These are phyloP conservation scores for Pyrgilauda ruficollis DNA, from an alignment of 2,113 vertebrate genomes.

Conservation along the genomic window DNA sequence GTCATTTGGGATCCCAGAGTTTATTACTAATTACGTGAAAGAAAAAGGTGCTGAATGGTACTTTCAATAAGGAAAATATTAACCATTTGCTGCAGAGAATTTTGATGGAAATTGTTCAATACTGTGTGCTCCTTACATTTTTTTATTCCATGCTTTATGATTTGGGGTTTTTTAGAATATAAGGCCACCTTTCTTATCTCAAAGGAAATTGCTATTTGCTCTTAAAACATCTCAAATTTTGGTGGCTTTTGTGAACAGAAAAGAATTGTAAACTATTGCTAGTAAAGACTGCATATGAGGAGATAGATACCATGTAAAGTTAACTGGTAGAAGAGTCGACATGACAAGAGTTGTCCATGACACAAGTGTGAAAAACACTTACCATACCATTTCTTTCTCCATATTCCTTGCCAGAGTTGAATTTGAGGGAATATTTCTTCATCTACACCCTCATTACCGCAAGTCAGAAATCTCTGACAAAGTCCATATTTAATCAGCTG, in stretches of 20 bases:
- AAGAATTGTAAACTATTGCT: background rate
- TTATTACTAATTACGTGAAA: background rate
- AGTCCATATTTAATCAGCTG: background rate
- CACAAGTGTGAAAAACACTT: background rate
- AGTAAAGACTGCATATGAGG: background rate
- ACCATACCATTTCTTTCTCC: background rate
- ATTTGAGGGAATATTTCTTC: background rate
- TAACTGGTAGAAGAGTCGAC: background rate
- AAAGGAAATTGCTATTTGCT: background rate
- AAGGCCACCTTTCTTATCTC: accelerated
- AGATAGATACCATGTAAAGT: background rate
- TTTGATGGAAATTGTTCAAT: background rate
- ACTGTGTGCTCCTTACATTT: background rate
- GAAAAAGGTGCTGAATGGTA: background rate
- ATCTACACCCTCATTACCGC: background rate
- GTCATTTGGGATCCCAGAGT: background rate
- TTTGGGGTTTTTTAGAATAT: background rate
- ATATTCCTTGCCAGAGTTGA: background rate
- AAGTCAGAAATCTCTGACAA: background rate
- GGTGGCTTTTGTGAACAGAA: background rate
- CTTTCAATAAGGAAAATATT: background rate
- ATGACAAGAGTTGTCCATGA: background rate
- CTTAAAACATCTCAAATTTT: background rate
- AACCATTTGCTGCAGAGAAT: background rate
- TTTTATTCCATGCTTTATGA: background rate